Conservation (phyloP, 2,888 invertebrate species). For the Yponomeuta sedellus region DNA sequence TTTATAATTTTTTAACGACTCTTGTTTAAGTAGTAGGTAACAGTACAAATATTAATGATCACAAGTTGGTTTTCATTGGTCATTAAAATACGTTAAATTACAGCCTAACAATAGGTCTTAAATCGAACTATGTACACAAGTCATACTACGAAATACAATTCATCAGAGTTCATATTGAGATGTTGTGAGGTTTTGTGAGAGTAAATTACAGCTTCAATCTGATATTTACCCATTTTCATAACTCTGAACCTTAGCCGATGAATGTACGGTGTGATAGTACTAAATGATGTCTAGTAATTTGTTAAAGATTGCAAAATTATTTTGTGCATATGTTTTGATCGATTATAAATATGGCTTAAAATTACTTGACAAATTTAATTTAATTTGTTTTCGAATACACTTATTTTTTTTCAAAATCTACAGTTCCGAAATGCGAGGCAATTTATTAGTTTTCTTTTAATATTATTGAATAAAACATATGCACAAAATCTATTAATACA, state of each 20-base stretch:
- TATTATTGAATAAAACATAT: slow-evolving; percentile 47
- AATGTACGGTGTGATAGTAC: background rate
- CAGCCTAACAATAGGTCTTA: slow-evolving; percentile 71
- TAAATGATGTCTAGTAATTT: slow-evolving; percentile 14
- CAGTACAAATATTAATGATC: slow-evolving; percentile 79
- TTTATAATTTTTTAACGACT: slow-evolving; percentile 77
- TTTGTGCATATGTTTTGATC: slow-evolving; percentile 6
- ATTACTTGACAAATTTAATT: slow-evolving; percentile 56
- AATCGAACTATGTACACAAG: slow-evolving; percentile 53
- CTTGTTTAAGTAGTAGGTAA: slow-evolving; percentile 77
- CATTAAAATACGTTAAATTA: slow-evolving; percentile 77
- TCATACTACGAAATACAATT: slow-evolving; percentile 24
- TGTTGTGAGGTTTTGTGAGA: slow-evolving; percentile 1
- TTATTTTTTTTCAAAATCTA: slow-evolving; percentile 71
- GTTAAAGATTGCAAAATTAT: background rate
- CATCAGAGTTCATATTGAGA: slow-evolving; percentile 22
- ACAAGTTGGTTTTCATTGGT: slow-evolving; percentile 79
- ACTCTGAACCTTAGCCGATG: background rate
- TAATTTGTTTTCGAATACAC: slow-evolving; percentile 63
- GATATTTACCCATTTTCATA: too few species aligned
- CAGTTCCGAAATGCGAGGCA: slow-evolving; percentile 75
- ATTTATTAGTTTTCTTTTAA: slow-evolving; percentile 63
- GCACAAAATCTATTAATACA: slow-evolving; percentile 28
- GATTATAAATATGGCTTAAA: slow-evolving; percentile 26
- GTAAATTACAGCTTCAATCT: too few species aligned